Conservation (phyloP, 2,113 vertebrate species). For the Elanoides forficatus region DNA sequence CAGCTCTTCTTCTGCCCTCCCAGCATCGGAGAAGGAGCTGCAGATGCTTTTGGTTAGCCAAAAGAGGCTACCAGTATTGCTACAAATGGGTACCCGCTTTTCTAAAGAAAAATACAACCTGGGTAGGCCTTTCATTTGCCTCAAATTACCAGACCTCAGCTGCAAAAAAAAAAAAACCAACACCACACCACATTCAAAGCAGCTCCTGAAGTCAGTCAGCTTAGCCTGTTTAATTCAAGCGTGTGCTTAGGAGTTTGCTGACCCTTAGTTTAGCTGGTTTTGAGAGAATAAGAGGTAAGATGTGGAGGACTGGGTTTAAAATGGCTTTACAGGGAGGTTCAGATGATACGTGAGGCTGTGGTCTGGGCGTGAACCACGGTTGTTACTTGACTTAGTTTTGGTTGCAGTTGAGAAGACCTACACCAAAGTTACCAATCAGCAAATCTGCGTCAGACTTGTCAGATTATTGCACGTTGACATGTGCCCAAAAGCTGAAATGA, state of each 20-base stretch:
- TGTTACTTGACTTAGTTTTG: neutral
- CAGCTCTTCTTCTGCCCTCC: neutral
- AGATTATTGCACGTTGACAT: neutral
- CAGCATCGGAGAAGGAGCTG: neutral
- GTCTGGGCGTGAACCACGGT: neutral
- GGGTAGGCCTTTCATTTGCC: neutral
- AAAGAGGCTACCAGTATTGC: neutral
- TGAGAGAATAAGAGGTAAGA: neutral
- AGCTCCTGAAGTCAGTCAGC: neutral
- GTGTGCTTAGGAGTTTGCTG: neutral
- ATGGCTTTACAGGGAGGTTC: neutral
- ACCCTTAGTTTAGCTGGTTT: neutral
- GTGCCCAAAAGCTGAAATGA: slow-evolving; percentile 16
- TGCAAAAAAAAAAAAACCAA: neutral
- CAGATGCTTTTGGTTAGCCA: neutral
- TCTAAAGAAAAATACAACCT: neutral
- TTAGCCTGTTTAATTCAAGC: neutral
- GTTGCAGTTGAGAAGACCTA: neutral
- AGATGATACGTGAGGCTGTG: neutral
- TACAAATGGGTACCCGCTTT: neutral
- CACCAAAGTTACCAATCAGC: neutral
- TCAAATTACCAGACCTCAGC: neutral
- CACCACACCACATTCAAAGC: neutral
- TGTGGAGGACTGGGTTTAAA: neutral
- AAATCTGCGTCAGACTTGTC: neutral